Evolutionary conservation across 2,113 vertebrate species (phyloP).

Genomic region (Lepus timidus): DNA sequence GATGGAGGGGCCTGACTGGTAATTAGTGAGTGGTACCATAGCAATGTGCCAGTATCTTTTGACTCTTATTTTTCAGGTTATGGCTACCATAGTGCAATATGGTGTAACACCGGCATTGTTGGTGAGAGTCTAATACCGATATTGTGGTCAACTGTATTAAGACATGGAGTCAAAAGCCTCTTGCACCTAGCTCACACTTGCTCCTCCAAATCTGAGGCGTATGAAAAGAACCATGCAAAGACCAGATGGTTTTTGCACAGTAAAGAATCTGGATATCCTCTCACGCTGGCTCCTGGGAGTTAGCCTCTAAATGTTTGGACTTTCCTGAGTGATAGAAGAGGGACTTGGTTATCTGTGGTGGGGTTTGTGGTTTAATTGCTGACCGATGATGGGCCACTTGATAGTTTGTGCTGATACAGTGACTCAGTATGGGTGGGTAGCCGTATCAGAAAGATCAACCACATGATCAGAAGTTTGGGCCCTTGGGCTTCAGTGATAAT

Average conservation of each 20-base stretch:
- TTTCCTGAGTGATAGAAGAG: slow-evolving; percentile 12
- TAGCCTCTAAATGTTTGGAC: not conserved
- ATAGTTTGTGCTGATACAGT: not conserved
- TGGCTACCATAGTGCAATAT: not conserved
- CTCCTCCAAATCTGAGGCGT: not conserved
- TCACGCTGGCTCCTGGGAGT: not conserved
- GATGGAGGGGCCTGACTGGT: not conserved
- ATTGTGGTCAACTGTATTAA: not conserved
- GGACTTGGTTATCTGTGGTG: not conserved
- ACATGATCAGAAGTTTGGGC: not conserved
- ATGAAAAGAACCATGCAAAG: not conserved
- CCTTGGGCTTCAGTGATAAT: not conserved
- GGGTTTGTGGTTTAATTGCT: not conserved
- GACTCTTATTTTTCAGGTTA: not conserved
- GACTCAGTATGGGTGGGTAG: not conserved
- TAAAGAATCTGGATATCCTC: not conserved
- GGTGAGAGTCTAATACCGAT: not conserved
- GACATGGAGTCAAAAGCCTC: not conserved
- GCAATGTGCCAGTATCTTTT: not conserved
- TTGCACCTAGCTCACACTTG: not conserved
- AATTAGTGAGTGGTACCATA: not conserved
- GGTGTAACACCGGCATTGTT: not conserved
- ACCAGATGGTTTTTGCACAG: not conserved
- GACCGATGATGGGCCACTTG: not conserved
- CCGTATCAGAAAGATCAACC: not conserved